Conservation (phyloP, 2,113 vertebrate species). For the Rhineura floridana region DNA sequence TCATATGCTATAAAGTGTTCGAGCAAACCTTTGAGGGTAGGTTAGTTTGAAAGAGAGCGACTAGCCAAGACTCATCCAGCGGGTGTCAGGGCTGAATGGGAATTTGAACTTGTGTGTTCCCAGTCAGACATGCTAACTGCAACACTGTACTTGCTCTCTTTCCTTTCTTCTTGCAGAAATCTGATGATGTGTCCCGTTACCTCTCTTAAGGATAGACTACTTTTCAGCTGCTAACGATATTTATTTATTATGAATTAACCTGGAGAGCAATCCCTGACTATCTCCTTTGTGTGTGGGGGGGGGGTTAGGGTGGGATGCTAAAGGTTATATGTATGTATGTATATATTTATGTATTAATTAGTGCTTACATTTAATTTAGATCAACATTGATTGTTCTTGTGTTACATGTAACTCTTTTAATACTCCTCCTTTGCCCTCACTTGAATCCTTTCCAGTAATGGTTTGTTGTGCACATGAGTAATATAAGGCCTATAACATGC, state of each 20-base stretch:
- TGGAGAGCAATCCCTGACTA: not conserved
- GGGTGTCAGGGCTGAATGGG: not conserved
- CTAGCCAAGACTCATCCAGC: not conserved
- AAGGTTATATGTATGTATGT: too few species aligned
- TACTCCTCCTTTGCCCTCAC: not conserved
- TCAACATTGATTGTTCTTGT: not conserved
- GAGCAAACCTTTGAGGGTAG: not conserved
- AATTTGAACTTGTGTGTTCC: not conserved
- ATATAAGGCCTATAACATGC: not conserved
- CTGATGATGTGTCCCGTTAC: not conserved
- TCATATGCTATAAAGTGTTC: too few species aligned
- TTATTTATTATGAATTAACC: not conserved
- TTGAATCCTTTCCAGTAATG: not conserved
- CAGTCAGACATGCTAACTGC: not conserved
- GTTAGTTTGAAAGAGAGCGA: not conserved
- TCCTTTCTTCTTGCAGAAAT: not conserved
- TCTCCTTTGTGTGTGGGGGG: not conserved
- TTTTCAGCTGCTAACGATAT: constrained; percentile 6
- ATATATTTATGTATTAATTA: not conserved
- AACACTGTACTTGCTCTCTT: not conserved
- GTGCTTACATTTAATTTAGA: not conserved
- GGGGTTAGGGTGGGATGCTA: too few species aligned
- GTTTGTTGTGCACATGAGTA: not conserved
- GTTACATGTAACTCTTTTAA: not conserved
- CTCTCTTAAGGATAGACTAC: constrained; percentile 13